These are phyloP conservation scores for Paracanthobrama guichenoti DNA, from an alignment of 2,113 vertebrate genomes.

Conservation along the genomic window DNA sequence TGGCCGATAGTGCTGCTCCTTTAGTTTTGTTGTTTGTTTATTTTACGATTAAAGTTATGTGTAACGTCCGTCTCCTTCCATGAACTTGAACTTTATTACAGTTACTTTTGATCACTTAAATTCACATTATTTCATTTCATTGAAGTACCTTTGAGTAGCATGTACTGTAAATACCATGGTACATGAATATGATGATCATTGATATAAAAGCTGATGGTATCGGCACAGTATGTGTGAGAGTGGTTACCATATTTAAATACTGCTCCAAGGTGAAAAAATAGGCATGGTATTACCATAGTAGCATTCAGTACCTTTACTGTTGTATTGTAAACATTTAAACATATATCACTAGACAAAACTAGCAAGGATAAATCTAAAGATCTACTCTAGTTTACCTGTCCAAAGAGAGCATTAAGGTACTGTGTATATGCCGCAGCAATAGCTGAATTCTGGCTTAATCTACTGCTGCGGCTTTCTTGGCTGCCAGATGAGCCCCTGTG, in stretches of 20 bases:
- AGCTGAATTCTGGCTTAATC: conserved; percentile 69
- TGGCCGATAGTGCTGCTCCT: too few species aligned
- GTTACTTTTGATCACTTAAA: too few species aligned
- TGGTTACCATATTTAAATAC: neutral
- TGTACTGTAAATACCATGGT: too few species aligned
- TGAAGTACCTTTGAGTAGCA: too few species aligned
- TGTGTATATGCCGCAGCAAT: conserved; percentile 69
- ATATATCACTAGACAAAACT: neutral
- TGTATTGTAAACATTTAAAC: neutral
- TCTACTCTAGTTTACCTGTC: conserved; percentile 68
- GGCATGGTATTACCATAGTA: neutral
- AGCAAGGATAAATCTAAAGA: neutral
- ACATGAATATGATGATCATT: too few species aligned
- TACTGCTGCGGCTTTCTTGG: conserved; percentile 38
- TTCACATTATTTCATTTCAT: too few species aligned
- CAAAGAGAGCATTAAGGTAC: conserved; percentile 75
- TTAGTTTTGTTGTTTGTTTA: too few species aligned
- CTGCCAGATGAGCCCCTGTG: conserved; percentile 52
- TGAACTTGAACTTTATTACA: too few species aligned
- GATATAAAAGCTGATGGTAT: neutral
- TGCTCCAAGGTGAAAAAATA: neutral
- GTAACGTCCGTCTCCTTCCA: too few species aligned
- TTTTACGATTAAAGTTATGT: too few species aligned
- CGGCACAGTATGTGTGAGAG: neutral
- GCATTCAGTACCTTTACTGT: neutral